Percentiles rank a stretch among this genome's conserved stretches.
phyloP scores from a whole-genome alignment of 2,888 invertebrate genomes.

The Blastobasis lacticolella region DNA sequence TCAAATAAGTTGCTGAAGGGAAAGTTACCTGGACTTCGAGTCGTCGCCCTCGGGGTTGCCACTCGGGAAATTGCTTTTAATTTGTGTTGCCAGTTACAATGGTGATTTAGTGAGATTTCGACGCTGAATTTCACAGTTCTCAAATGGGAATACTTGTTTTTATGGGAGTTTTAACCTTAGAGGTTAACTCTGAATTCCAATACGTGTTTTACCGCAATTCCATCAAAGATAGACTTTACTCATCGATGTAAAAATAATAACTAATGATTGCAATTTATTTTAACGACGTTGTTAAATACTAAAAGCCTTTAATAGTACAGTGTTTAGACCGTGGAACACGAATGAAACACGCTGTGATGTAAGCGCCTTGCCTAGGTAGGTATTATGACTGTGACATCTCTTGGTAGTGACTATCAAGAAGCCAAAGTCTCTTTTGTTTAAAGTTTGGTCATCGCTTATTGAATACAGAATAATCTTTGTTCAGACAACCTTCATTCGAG shows the following conservation, averaged over 20 bases:
- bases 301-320: too few species aligned
- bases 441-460: conserved; percentile 7
- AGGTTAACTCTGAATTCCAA: too few species aligned
- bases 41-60: neutral
- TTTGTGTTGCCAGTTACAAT: neutral
- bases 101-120: conserved; percentile 1
- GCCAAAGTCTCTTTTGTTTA: neutral
- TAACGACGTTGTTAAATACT: too few species aligned
- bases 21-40: conserved; percentile 1
- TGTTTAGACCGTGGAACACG: too few species aligned
- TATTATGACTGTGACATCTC: neutral
- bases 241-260: too few species aligned
- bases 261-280: too few species aligned
- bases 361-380: too few species aligned
- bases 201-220: neutral
- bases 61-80: conserved; percentile 2
- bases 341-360: too few species aligned
- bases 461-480: conserved; percentile 24
- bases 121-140: too few species aligned
- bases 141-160: too few species aligned
- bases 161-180: too few species aligned
- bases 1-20: neutral
- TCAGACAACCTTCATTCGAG: conserved; percentile 19
- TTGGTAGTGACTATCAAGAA: neutral
- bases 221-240: neutral